Conservation (phyloP, 2,797 vertebrate species). For the Bradypodion pumilum region DNA sequence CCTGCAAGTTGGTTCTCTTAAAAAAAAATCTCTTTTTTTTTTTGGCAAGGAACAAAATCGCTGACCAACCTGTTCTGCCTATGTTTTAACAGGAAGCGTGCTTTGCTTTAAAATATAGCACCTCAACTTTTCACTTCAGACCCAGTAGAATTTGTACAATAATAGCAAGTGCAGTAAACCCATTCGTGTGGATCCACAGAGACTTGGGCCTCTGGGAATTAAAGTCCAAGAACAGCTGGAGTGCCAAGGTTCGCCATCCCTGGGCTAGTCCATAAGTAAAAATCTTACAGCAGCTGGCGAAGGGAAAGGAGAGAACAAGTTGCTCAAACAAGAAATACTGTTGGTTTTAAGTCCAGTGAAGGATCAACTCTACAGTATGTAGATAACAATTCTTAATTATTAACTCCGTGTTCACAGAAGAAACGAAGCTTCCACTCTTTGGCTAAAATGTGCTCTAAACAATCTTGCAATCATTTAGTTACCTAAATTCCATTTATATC, state of each 20-base stretch:
- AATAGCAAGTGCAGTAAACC: too few species aligned
- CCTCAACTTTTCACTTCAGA: neutral
- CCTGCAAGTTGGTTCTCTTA: too few species aligned
- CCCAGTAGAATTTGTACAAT: neutral
- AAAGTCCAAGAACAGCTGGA: too few species aligned
- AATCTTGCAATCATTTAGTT: too few species aligned
- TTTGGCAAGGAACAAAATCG: neutral
- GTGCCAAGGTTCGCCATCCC: too few species aligned
- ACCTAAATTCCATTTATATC: too few species aligned
- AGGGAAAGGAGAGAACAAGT: neutral
- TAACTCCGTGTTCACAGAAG: conserved; percentile 2
- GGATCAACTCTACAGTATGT: neutral
- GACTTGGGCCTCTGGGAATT: too few species aligned
- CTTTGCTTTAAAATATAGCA: neutral
- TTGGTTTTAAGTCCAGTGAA: neutral
- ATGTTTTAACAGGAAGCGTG: neutral
- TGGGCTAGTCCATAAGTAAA: too few species aligned
- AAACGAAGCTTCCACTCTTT: neutral
- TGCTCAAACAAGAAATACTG: neutral
- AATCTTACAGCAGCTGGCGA: neutral
- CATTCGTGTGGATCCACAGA: too few species aligned
- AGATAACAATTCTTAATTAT: conserved; percentile 35
- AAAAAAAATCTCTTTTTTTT: neutral
- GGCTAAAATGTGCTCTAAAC: too few species aligned
- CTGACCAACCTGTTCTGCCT: too few species aligned